Evolutionary conservation across 2,888 invertebrate genomes (phyloP), one percentile per base, ranked within the genome.

Genomic region (Polymixis lichenea): DNA sequence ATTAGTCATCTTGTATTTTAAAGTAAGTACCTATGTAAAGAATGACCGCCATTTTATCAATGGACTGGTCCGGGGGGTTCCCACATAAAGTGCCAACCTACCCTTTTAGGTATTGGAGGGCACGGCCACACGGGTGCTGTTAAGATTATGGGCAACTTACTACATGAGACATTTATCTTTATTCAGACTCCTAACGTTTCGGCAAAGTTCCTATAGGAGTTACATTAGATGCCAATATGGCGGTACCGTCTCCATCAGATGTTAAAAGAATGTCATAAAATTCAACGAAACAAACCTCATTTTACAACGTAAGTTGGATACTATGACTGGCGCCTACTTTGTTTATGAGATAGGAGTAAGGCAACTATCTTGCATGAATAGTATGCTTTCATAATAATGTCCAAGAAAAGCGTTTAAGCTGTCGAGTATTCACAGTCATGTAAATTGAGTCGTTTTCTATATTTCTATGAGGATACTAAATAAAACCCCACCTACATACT

Each of bases 381-480:
- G 53, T 66, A 51, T 73, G 56, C 74, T 79, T 79, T 72, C 84
- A 79, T 70, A 72, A 82, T 70, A 82, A 77, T 25, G 9, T 49
- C 53, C 28, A 84, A 74, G 80, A 81, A 83, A 84, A 58, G 69
- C 62, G 15, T 46, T 61, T 51, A 56, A 78, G 49, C 61, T 67
- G 80, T 56, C 72, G 25, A 56, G 56, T 72, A 68, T 72, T 49
- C 78, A 72, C 38, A 81, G 74, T 73, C 69, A 81, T 79, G 65
- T 79, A 72, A 81, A 81, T 78, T 71, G 58, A 65, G 69, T 28
- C 62, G 75, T 82, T 80, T 82, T 55, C 74, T 64, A 72, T 28
- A 84, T 71, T 77, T 56, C 55, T 73, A 61, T 68, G 67, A 77
- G 53, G 62, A 61, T 81, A 75, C 68, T 72, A 73, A 85, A 84